Evolutionary conservation across 2,797 vertebrate species (phyloP).

Genomic region (Phoeniculus purpureus): DNA sequence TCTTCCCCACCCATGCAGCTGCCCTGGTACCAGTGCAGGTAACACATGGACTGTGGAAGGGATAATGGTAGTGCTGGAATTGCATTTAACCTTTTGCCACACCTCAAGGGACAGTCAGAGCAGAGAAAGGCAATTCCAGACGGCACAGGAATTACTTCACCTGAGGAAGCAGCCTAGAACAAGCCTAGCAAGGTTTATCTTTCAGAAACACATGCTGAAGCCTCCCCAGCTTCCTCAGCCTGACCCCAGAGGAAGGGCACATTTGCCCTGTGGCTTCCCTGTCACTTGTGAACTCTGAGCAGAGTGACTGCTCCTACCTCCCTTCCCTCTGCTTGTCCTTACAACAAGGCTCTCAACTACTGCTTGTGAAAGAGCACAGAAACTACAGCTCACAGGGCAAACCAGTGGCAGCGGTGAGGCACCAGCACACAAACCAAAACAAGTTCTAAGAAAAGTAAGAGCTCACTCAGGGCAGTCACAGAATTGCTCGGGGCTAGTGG

Average conservation of each 20-base stretch:
- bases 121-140: not conserved
- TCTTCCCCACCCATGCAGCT: not conserved
- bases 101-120: not conserved
- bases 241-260: not conserved
- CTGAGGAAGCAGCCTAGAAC: not conserved
- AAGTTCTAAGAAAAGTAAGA: not conserved
- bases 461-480: not conserved
- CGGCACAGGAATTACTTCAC: not conserved
- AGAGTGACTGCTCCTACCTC: not conserved
- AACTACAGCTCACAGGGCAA: not conserved
- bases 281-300: not conserved
- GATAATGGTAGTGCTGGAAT: not conserved
- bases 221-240: not conserved
- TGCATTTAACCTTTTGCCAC: not conserved
- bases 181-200: not conserved
- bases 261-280: not conserved
- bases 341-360: not conserved
- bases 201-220: not conserved
- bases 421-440: not conserved
- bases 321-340: not conserved
- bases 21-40: not conserved
- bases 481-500: not conserved
- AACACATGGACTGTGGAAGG: not conserved
- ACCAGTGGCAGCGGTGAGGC: rapidly evolving
- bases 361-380: not conserved